Base-by-base conservation (phyloP, 2,797 vertebrate species). In the Peromyscus melanophrys region DNA sequence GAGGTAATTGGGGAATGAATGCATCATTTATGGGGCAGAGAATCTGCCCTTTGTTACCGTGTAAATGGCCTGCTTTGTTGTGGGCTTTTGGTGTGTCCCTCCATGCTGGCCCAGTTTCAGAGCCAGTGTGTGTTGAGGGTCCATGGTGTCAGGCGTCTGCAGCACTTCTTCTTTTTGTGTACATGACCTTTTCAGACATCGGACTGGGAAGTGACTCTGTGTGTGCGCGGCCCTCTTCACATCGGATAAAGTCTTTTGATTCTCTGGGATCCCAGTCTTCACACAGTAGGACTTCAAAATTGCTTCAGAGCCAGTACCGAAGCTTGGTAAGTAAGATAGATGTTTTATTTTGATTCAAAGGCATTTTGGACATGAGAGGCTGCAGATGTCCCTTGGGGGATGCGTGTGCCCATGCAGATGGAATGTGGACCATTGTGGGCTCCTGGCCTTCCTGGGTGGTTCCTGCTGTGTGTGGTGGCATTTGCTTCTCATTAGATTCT, bases 241-340 rank as follows among this genome's bases (percentile, higher is more conserved):
- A 99, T 94, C 99, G 99, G 94, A 99, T 99, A 98, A 99, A 99
- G 98, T 99, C 99, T 0, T 99, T 99, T 10, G 99, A 99, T 98
- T 99, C 99, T 4, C 98, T 99, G 97, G 99, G 99, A 98, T 99
- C 99, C 80, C 99, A 99, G 98, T 98, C 99, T 97, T 98, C 98
- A 43, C 99, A 99, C 95, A 98, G 99, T 65, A 99, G 99, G 97
- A 99, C 99, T 98, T 99, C 99, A 97, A 99, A 99, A 98, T 98
- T 99, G 97, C 98, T 99, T 98, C 99, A 99, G 98, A 99, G 99
- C 98, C 99, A 99, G 98, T 99, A 99, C 98, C 99, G 99, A 98
- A 99, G 99, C 98, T 99, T 99, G 99, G 99, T 99, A 98, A 99
- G 99, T 98, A 67, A 46, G 77, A 43, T 52, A 46, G 77, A 43